phyloP scores from a whole-genome alignment of 1,140 invertebrate species.

The Trichoplusia ni region DNA sequence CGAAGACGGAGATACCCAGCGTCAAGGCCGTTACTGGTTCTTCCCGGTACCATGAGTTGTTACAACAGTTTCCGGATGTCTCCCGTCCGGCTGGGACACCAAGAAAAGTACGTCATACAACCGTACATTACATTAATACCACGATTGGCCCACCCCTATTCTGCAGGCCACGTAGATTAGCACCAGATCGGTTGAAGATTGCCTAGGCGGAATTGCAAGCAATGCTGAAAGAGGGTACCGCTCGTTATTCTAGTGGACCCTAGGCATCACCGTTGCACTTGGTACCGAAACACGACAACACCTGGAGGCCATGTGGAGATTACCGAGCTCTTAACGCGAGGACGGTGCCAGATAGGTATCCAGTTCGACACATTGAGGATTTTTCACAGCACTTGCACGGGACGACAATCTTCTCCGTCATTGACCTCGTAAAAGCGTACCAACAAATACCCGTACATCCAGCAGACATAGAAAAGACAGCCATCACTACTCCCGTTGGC shows the following conservation, averaged over 20 bases:
- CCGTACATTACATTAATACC: constrained; percentile 7
- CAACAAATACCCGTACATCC: not conserved
- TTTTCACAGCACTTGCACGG: constrained; percentile 18
- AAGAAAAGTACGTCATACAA: not conserved
- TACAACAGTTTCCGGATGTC: not conserved
- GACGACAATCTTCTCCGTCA: not conserved
- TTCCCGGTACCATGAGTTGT: not conserved
- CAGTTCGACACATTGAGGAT: constrained; percentile 9
- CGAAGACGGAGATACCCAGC: not conserved
- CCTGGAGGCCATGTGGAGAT: constrained; percentile 22
- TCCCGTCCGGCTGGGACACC: not conserved
- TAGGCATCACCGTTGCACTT: constrained; percentile 27
- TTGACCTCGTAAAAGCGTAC: not conserved
- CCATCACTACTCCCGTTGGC: not conserved
- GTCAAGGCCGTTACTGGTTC: not conserved
- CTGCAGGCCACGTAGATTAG: constrained; percentile 11
- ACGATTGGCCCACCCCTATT: constrained; percentile 13
- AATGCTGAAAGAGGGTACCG: constrained; percentile 7
- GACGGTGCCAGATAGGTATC: not conserved
- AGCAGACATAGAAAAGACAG: not conserved
- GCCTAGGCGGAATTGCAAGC: constrained; percentile 20
- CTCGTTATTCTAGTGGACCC: constrained; percentile 3
- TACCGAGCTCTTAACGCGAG: constrained; percentile 5
- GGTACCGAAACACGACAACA: constrained; percentile 8
- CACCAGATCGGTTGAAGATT: constrained; percentile 17